These are phyloP conservation scores for Drosophila sproati DNA, from an alignment of 1,140 invertebrate species.

Conservation along the genomic window DNA sequence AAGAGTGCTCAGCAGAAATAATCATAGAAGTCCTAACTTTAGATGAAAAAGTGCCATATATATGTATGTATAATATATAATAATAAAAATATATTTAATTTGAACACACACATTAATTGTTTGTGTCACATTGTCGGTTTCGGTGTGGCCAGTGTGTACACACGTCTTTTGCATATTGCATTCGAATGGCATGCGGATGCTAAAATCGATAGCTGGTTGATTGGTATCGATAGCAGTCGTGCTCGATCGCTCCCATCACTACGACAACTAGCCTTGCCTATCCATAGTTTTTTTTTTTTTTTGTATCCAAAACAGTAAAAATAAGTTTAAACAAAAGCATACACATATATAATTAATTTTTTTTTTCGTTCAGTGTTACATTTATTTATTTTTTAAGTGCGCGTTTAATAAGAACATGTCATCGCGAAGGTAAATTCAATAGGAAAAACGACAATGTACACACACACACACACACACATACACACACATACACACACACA, in stretches of 20 bases:
- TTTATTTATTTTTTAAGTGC: conserved; percentile 81
- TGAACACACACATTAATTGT: conserved; percentile 2
- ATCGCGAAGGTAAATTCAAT: conserved; percentile 81
- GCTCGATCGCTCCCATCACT: conserved; percentile 40
- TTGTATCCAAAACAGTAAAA: conserved; percentile 75
- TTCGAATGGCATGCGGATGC: neutral
- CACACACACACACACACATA: conserved; percentile 31
- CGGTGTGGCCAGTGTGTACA: conserved; percentile 19
- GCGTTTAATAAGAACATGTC: conserved; percentile 80
- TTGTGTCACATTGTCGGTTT: neutral
- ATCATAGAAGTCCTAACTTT: neutral
- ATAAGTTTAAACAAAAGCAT: conserved; percentile 75
- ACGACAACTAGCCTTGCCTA: conserved; percentile 52
- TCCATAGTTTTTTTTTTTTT: conserved; percentile 69
- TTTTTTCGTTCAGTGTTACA: conserved; percentile 77
- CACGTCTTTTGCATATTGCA: conserved; percentile 2
- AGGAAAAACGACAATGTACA: conserved; percentile 71
- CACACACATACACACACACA: conserved; percentile 17
- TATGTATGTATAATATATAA: too few relatives aligned
- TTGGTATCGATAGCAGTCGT: conserved; percentile 36
- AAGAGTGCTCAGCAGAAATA: neutral
- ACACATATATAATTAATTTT: conserved; percentile 75
- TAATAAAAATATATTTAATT: neutral
- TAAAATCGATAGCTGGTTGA: conserved; percentile 14
- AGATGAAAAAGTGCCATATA: neutral